Evolutionary conservation across 2,888 invertebrate genomes (phyloP).

Genomic region (Taphrorychus bicolor): DNA sequence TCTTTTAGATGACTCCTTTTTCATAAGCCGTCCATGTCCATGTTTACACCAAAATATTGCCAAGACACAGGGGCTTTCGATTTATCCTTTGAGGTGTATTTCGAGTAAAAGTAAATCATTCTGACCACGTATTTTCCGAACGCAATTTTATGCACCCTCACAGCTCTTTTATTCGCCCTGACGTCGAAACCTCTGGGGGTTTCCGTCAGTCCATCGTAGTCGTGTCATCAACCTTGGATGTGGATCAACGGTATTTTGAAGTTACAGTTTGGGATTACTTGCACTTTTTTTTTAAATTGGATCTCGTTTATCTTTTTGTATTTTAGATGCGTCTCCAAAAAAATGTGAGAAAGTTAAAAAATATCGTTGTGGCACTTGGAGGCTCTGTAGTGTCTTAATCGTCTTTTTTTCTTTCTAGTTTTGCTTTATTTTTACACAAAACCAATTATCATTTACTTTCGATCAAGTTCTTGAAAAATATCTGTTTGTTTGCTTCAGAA

Average conservation of each 20-base stretch:
- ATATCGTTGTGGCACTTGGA: too few species aligned
- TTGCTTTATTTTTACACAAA: too few species aligned
- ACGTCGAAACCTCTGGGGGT: conserved; percentile 21
- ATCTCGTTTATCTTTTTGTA: too few species aligned
- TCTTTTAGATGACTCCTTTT: too few species aligned
- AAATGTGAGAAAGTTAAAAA: neutral
- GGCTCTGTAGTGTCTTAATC: too few species aligned
- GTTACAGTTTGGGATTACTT: neutral
- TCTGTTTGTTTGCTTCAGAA: too few species aligned
- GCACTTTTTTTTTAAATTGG: neutral
- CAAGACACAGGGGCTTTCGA: conserved; percentile 15
- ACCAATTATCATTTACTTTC: too few species aligned
- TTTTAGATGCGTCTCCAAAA: too few species aligned
- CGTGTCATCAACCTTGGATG: conserved; percentile 32
- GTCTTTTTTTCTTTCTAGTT: too few species aligned
- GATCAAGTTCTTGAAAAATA: too few species aligned
- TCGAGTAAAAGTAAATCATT: conserved; percentile 37
- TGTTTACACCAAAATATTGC: conserved; percentile 16
- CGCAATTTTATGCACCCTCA: conserved; percentile 43
- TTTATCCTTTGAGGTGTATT: conserved; percentile 32
- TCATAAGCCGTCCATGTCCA: conserved; percentile 1
- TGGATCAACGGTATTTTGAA: conserved; percentile 5
- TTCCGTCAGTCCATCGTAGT: conserved; percentile 18
- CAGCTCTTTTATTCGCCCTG: conserved; percentile 32
- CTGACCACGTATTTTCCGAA: conserved; percentile 39